These are phyloP conservation scores for Globodera rostochiensis DNA, from an alignment of 1,140 invertebrate species.

Conservation along the genomic window DNA sequence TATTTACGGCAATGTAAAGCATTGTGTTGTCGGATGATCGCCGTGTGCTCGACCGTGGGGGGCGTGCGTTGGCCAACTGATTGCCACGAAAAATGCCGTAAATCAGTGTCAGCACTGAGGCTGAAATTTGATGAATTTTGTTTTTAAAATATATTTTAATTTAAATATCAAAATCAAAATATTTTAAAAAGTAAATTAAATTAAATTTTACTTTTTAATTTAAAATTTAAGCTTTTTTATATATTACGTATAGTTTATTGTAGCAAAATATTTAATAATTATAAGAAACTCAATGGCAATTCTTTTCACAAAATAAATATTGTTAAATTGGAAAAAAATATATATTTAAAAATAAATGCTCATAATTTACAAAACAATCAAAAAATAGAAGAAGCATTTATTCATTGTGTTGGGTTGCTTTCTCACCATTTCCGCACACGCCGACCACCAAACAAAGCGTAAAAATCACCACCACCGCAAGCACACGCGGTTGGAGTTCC, in stretches of 20 bases:
- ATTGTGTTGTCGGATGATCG: slow-evolving; percentile 58
- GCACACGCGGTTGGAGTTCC: slow-evolving; percentile 62
- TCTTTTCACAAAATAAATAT: too few species aligned
- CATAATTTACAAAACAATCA: too few species aligned
- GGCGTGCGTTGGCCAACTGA: slow-evolving; percentile 31
- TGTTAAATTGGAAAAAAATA: slow-evolving; percentile 1
- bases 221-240: too few species aligned
- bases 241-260: too few species aligned
- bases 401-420: not conserved
- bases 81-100: slow-evolving; percentile 53
- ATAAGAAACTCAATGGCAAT: too few species aligned
- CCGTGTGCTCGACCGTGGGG: slow-evolving; percentile 1
- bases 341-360: not conserved
- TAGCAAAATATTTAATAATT: too few species aligned
- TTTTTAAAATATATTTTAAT: not conserved
- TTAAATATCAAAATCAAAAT: not conserved
- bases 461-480: slow-evolving; percentile 62
- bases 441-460: slow-evolving; percentile 64
- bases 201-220: too few species aligned
- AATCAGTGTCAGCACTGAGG: slow-evolving; percentile 63
- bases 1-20: slow-evolving; percentile 50
- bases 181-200: too few species aligned
- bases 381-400: too few species aligned
- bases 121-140: not conserved
- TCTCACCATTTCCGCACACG: slow-evolving; percentile 58